phyloP scores from a whole-genome alignment of 2,888 invertebrate species.

The Ennomos erosarius region DNA sequence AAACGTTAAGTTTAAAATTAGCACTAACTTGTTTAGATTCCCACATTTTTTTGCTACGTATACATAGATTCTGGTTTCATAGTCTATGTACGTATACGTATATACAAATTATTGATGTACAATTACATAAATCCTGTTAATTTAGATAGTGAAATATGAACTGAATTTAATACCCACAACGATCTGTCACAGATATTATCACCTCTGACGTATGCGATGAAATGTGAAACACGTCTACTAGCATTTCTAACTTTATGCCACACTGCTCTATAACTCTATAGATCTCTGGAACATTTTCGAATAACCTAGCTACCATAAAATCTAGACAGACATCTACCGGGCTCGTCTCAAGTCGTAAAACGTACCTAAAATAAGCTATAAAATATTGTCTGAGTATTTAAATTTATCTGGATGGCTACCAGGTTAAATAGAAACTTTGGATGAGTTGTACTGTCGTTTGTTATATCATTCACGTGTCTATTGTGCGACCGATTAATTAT shows the following conservation, averaged over 20 bases:
- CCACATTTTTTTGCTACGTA: too few relatives aligned
- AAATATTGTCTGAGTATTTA: slow-evolving; percentile 83
- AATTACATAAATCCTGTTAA: too few relatives aligned
- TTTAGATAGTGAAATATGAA: too few relatives aligned
- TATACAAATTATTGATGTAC: too few relatives aligned
- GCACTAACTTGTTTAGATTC: too few relatives aligned
- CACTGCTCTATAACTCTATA: slow-evolving; percentile 16
- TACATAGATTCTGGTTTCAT: too few relatives aligned
- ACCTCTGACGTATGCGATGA: slow-evolving; percentile 9
- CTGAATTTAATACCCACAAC: too few relatives aligned
- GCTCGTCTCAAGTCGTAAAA: slow-evolving; percentile 80
- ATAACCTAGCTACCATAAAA: slow-evolving; percentile 62
- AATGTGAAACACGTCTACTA: slow-evolving; percentile 44
- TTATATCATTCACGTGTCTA: too few relatives aligned
- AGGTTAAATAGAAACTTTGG: slow-evolving; percentile 56
- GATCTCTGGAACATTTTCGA: slow-evolving; percentile 51
- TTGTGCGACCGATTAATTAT: too few relatives aligned
- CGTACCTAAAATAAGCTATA: slow-evolving; percentile 82
- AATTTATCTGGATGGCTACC: slow-evolving; percentile 71
- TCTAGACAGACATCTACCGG: slow-evolving; percentile 74
- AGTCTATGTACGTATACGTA: too few relatives aligned
- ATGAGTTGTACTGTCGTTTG: slow-evolving; percentile 6
- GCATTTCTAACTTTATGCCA: slow-evolving; percentile 46
- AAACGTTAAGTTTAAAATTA: too few relatives aligned
- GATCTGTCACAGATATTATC: slow-evolving; percentile 11